phyloP scores from a whole-genome alignment of 2,113 vertebrate genomes.

The Apaloderma vittatum region DNA sequence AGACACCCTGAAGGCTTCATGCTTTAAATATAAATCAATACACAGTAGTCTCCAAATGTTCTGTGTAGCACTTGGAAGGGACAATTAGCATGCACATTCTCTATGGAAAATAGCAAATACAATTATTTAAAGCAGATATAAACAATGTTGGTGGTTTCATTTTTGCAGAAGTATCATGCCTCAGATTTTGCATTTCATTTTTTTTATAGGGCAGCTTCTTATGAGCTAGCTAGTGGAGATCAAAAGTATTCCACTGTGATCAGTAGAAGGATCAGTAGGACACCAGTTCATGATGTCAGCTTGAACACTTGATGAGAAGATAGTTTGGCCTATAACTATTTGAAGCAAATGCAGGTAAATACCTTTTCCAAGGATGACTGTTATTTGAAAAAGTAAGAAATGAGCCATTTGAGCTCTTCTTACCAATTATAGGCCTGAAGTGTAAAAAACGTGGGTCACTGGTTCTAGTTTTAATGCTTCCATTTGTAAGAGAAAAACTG shows the following conservation, averaged over 20 bases:
- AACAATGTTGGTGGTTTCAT: not conserved
- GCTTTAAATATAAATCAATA: not conserved
- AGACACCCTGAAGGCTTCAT: not conserved
- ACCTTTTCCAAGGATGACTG: not conserved
- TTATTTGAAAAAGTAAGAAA: not conserved
- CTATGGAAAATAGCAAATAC: not conserved
- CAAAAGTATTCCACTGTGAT: not conserved
- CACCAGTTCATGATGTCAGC: not conserved
- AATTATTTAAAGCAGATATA: not conserved
- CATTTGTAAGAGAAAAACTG: not conserved
- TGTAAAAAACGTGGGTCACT: not conserved
- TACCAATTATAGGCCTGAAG: not conserved
- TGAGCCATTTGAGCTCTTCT: not conserved
- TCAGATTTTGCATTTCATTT: not conserved
- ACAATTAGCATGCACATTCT: not conserved
- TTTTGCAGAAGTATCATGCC: not conserved
- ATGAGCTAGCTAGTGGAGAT: not conserved
- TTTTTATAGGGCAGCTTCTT: not conserved
- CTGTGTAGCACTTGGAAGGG: not conserved
- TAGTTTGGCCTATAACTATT: not conserved
- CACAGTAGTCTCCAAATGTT: not conserved
- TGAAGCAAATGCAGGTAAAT: not conserved
- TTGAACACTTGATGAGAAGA: not conserved
- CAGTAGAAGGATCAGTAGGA: not conserved
- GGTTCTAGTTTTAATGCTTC: constrained; percentile 1